These are phyloP conservation scores for Caenorhabditis sp. DNA, from an alignment of 2,888 invertebrate genomes.

Conservation along the genomic window DNA sequence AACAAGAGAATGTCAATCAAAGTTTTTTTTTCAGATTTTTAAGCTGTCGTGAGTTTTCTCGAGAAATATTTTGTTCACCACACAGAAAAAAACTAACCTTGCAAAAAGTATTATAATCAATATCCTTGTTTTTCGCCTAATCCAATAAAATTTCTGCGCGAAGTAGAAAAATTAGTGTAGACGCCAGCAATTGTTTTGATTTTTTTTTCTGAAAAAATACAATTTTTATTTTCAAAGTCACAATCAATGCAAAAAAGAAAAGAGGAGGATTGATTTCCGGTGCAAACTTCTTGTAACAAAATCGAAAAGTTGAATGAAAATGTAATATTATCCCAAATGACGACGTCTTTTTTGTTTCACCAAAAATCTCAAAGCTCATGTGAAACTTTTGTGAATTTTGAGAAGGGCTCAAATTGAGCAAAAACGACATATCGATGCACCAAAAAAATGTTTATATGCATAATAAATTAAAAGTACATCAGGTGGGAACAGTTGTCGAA, in stretches of 20 bases:
- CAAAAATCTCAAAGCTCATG: constrained; percentile 4
- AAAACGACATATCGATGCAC: neutral
- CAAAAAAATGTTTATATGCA: neutral
- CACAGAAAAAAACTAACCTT: constrained; percentile 5
- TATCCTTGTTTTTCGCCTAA: constrained; percentile 2
- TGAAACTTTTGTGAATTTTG: constrained; percentile 9
- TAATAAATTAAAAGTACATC: neutral
- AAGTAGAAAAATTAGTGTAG: too few relatives aligned
- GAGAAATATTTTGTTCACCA: neutral
- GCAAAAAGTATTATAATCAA: constrained; percentile 1
- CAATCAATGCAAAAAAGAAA: constrained; percentile 14
- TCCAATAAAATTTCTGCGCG: neutral
- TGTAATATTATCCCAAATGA: constrained; percentile 42
- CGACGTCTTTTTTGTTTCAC: constrained; percentile 17
- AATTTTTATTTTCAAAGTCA: neutral
- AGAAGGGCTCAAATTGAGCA: constrained; percentile 12
- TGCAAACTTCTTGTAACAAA: constrained; percentile 33
- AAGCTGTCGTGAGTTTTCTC: neutral
- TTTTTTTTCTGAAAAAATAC: neutral
- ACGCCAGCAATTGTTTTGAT: neutral
- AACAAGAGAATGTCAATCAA: neutral
- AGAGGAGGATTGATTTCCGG: constrained; percentile 35
- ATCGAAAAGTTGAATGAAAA: constrained; percentile 11
- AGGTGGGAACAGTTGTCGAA: neutral
- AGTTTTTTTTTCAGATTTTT: too few relatives aligned